phyloP scores from a whole-genome alignment of 2,888 invertebrate species.

The Sacculina carcini region DNA sequence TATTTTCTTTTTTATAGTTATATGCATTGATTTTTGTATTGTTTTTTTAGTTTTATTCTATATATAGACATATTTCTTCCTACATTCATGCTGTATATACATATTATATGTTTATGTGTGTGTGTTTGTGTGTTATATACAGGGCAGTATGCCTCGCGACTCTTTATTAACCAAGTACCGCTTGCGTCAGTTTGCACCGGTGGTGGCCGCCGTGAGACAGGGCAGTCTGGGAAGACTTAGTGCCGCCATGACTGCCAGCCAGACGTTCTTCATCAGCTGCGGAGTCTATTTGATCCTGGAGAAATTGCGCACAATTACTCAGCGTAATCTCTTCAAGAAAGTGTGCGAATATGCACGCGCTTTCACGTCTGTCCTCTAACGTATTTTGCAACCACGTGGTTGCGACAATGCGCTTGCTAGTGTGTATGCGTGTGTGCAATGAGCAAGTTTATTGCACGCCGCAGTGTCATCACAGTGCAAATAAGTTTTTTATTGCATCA shows the following conservation, averaged over 20 bases:
- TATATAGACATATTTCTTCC: too few species aligned
- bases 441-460: too few species aligned
- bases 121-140: conserved; percentile 10
- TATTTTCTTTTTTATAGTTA: neutral
- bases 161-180: conserved; percentile 62
- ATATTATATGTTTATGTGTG: neutral
- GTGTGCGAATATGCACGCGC: too few species aligned
- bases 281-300: conserved; percentile 96
- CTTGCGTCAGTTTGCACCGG: conserved; percentile 63
- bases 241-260: conserved; percentile 54
- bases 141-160: conserved; percentile 73
- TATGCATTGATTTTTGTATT: neutral
- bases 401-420: too few species aligned
- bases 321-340: conserved; percentile 83
- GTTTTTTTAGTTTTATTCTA: too few species aligned
- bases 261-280: conserved; percentile 73
- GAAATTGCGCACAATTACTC: conserved; percentile 78
- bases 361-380: conserved; percentile 16
- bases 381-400: neutral
- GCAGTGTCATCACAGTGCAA: too few species aligned
- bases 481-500: too few species aligned
- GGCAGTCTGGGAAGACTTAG: conserved; percentile 66
- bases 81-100: too few species aligned
- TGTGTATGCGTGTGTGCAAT: too few species aligned
- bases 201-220: conserved; percentile 61